phyloP scores from a whole-genome alignment of 2,888 invertebrate genomes.

The Chrysolina americana region DNA sequence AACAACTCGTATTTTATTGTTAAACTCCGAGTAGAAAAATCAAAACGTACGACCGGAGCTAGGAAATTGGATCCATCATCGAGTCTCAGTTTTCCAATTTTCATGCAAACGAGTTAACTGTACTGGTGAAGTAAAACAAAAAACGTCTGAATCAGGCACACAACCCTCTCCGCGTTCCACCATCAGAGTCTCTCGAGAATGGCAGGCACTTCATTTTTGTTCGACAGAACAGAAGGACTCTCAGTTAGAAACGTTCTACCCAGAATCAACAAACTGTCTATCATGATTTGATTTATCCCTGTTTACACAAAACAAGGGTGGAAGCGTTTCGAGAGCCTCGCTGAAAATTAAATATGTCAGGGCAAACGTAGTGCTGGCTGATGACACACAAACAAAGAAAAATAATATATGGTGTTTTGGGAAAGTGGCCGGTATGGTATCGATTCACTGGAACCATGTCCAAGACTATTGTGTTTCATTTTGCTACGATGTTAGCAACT shows the following conservation, averaged over 20 bases:
- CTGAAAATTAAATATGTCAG: slow-evolving; percentile 51
- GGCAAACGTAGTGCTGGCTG: slow-evolving; percentile 44
- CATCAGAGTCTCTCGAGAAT: not conserved
- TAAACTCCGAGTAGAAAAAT: no score
- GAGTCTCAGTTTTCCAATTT: no score
- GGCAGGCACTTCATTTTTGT: slow-evolving; percentile 35
- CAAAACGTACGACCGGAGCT: no score
- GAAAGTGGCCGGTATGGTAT: slow-evolving; percentile 9
- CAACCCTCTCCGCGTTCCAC: not conserved
- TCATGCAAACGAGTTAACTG: no score
- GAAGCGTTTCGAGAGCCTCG: slow-evolving; percentile 40
- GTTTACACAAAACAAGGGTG: slow-evolving; percentile 49
- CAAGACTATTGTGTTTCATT: slow-evolving; percentile 25
- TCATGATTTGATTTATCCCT: slow-evolving; percentile 53
- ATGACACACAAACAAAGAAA: slow-evolving; percentile 40
- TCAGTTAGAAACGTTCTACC: slow-evolving; percentile 37
- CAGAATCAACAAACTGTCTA: slow-evolving; percentile 52
- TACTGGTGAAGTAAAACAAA: no score
- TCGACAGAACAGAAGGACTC: slow-evolving; percentile 25
- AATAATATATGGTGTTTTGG: slow-evolving; percentile 27
- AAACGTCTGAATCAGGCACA: no score
- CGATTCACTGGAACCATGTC: slow-evolving; percentile 21
- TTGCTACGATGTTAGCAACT: not conserved
- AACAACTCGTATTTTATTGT: no score
- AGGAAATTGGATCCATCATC: no score